Conservation (phyloP, 2,888 invertebrate genomes). For the Neria commutata region DNA sequence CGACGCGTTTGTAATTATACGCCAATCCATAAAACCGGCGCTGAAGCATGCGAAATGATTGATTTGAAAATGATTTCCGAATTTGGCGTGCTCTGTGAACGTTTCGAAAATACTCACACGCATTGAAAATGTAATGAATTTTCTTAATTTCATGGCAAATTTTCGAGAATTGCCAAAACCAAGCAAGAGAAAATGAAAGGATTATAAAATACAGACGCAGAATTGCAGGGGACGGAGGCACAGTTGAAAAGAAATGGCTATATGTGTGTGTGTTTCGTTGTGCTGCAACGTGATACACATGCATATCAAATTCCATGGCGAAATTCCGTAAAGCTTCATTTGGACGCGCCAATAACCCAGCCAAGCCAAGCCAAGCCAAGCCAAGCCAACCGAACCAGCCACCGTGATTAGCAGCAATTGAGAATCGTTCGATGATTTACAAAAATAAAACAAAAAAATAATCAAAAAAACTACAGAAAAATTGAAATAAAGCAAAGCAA, state of each 20-base stretch:
- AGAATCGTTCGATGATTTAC: neutral
- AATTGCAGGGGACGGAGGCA: neutral
- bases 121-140: neutral
- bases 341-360: neutral
- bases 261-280: too few species aligned
- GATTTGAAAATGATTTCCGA: neutral
- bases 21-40: too few species aligned
- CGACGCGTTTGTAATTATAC: neutral
- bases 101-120: neutral
- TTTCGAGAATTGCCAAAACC: too few species aligned
- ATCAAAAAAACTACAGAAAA: too few species aligned
- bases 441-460: neutral
- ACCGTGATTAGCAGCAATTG: conserved; percentile 6
- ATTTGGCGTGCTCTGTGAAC: too few species aligned
- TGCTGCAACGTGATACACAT: conserved; percentile 31
- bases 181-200: neutral
- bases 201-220: neutral
- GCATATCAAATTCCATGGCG: conserved; percentile 36
- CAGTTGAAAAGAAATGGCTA: neutral
- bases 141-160: conserved; percentile 1
- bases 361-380: neutral
- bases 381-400: neutral
- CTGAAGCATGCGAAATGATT: neutral
- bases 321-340: neutral
- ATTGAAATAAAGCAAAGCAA: too few species aligned